These are phyloP conservation scores for Cydia splendana DNA, from an alignment of 1,140 invertebrate species.

Conservation along the genomic window DNA sequence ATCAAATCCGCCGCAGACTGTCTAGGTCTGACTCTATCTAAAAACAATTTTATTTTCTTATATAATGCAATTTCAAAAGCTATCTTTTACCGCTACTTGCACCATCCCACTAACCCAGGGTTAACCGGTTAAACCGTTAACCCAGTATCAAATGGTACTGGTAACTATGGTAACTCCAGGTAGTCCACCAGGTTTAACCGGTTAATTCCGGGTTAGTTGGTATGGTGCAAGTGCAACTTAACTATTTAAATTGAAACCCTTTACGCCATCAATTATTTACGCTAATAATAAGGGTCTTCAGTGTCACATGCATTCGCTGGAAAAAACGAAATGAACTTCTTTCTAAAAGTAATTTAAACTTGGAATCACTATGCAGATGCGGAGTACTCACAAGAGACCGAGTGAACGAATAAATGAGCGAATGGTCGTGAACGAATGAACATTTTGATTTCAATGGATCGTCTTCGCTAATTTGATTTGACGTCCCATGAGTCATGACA, in stretches of 20 bases:
- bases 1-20: too few species aligned
- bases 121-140: too few species aligned
- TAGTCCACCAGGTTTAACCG: too few species aligned
- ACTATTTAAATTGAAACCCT: neutral
- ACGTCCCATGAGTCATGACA: neutral
- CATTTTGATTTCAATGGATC: slow-evolving; percentile 17
- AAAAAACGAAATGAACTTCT: neutral
- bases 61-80: neutral
- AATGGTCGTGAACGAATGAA: slow-evolving; percentile 19
- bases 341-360: slow-evolving; percentile 26
- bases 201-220: too few species aligned
- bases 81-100: neutral
- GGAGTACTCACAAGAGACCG: slow-evolving; percentile 13
- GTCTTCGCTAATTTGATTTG: slow-evolving; percentile 11
- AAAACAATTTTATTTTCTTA: neutral
- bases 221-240: neutral
- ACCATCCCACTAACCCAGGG: too few species aligned
- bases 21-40: too few species aligned
- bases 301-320: neutral
- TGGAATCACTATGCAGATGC: slow-evolving; percentile 24
- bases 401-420: slow-evolving; percentile 11
- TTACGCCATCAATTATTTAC: neutral
- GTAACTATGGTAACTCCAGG: too few species aligned
- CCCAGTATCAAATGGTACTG: too few species aligned
- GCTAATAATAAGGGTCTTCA: neutral